Evolutionary conservation across 2,797 vertebrate genomes (phyloP).

Genomic region (Platalea minor): DNA sequence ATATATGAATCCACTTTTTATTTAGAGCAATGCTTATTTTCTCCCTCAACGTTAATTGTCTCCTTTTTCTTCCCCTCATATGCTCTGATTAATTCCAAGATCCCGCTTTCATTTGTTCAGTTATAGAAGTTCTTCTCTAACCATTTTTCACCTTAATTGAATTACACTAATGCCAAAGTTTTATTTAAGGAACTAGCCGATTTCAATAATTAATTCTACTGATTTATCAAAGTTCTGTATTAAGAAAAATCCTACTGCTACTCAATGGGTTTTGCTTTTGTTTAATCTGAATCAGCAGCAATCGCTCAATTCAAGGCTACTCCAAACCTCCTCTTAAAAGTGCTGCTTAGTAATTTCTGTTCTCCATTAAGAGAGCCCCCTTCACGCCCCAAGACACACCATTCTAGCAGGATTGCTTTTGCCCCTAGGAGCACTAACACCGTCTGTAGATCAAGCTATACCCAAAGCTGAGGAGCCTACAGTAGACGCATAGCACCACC

Average conservation of each 20-base stretch:
- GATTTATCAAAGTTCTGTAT: not conserved
- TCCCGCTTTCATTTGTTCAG: not conserved
- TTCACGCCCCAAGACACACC: not conserved
- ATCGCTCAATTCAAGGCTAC: not conserved
- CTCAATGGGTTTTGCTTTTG: not conserved
- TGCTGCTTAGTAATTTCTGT: not conserved
- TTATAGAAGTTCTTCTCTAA: not conserved
- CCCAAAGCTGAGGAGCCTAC: not conserved
- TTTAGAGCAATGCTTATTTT: not conserved
- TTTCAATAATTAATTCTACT: not conserved
- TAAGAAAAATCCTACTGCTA: not conserved
- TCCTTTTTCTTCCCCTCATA: not conserved
- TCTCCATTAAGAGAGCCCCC: not conserved
- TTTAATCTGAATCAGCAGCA: not conserved
- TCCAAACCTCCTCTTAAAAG: not conserved
- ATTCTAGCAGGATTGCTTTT: not conserved
- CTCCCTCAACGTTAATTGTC: not conserved
- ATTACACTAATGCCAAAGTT: not conserved
- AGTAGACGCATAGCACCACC: not conserved
- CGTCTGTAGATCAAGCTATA: not conserved
- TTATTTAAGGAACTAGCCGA: not conserved
- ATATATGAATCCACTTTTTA: not conserved
- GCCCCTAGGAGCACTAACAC: not conserved
- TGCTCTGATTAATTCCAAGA: not conserved
- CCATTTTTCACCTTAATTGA: slow-evolving; percentile 2